phyloP scores from a whole-genome alignment of 2,888 invertebrate species.

The Sericinus montela region DNA sequence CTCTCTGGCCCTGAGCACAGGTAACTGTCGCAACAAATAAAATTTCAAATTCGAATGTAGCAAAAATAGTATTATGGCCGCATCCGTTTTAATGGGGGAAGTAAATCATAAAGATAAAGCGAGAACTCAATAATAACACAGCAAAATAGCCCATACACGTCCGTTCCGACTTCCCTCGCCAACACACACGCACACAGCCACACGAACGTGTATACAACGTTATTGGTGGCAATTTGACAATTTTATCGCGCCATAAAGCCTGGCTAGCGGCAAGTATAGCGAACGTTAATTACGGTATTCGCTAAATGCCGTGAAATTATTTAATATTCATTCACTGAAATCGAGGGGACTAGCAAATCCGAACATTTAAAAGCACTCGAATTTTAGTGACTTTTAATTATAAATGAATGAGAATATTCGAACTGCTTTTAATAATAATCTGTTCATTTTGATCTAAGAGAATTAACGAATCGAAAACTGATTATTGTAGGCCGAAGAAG shows the following conservation, averaged over 20 bases:
- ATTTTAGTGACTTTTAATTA: slow-evolving; percentile 14
- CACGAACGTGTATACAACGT: background rate
- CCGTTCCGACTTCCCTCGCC: slow-evolving; percentile 7
- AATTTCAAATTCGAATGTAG: background rate
- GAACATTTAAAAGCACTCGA: slow-evolving; percentile 13
- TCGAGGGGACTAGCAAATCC: slow-evolving; percentile 44
- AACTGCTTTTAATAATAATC: background rate
- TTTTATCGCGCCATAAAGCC: slow-evolving; percentile 20
- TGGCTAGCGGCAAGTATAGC: slow-evolving; percentile 9
- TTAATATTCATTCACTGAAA: slow-evolving; percentile 49
- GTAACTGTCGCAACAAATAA: background rate
- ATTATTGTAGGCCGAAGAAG: too few relatives aligned
- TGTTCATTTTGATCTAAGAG: too few relatives aligned
- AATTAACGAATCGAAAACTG: too few relatives aligned
- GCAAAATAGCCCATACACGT: slow-evolving; percentile 11
- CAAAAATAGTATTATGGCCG: background rate
- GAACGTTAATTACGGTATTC: slow-evolving; percentile 53
- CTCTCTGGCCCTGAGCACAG: too few relatives aligned
- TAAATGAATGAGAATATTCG: background rate
- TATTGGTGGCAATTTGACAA: slow-evolving; percentile 22
- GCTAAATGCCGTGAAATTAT: slow-evolving; percentile 50
- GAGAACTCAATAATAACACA: slow-evolving; percentile 16
- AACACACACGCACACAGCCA: slow-evolving; percentile 1
- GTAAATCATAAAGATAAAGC: slow-evolving; percentile 24
- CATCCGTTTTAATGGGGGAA: slow-evolving; percentile 21